A percentile compares a stretch with the other conserved stretches of the same genome.
Evolutionary conservation across 2,797 vertebrate genomes (phyloP).

Genomic region (Tenualosa thibaudeaui): DNA sequence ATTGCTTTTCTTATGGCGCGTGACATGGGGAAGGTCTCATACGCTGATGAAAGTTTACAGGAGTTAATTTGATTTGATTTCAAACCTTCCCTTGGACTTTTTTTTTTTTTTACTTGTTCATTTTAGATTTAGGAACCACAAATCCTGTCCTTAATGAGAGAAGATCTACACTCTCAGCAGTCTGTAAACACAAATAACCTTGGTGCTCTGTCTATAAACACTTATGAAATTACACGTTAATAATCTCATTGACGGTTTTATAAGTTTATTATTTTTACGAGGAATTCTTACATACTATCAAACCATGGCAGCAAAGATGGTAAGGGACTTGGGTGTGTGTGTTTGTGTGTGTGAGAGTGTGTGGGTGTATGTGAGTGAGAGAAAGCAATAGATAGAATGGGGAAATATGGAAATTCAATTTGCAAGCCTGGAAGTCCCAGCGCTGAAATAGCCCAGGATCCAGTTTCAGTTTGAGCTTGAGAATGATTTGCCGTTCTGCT

Average conservation of each 20-base stretch:
- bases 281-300: constrained; percentile 27
- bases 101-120: not conserved
- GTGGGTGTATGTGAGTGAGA: not conserved
- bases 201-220: constrained; percentile 59
- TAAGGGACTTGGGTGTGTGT: constrained; percentile 43
- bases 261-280: constrained; percentile 31
- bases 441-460: constrained; percentile 70
- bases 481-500: constrained; percentile 59
- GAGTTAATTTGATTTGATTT: not conserved
- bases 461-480: constrained; percentile 59
- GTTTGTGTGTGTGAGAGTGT: not conserved
- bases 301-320: constrained; percentile 38
- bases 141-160: not conserved
- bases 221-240: constrained; percentile 23
- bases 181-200: constrained; percentile 33
- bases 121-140: not conserved
- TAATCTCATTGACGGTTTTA: constrained; percentile 48
- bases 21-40: not conserved
- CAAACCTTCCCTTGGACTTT: not conserved
- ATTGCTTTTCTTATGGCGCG: not conserved
- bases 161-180: not conserved
- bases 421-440: constrained; percentile 45
- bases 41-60: not conserved
- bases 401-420: constrained; percentile 47
- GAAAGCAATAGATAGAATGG: constrained; percentile 24